Evolutionary conservation across 2,888 invertebrate genomes (phyloP), one percentile per base, ranked within the genome.

Genomic region (Cactoblastis cactorum): DNA sequence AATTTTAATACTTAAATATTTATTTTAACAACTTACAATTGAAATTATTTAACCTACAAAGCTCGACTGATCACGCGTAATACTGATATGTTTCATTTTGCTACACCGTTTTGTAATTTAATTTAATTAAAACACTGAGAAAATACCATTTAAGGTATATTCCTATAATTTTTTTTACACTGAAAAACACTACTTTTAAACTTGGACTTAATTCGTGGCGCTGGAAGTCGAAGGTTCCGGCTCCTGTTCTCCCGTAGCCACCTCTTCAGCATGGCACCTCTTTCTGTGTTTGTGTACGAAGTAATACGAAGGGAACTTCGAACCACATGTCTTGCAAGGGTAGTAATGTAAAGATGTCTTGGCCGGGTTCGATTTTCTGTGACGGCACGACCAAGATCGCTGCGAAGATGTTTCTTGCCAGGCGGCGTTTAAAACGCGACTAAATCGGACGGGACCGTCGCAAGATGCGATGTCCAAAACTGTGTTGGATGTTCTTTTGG

Each of bases 231-330:
- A 79, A 1, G 81, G 80, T 48, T 75, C 76, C 0, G 63, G 65
- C 35, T 60, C 59, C 12, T 62, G 61, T 0, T 46, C 46, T 62
- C 80, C 49, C 50, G 60, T 61, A 0, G 64, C 63, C 18, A 65
- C 78, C 59, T 93, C 93, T 48, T 93, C 93, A 0, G 94, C 93
- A 73, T 97, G 97, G 70, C 96, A 96, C 67, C 94, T 82, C 83
- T 96, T 96, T 49, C 96, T 90, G 75, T 97, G 97, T 72, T 97
- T 97, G 77, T 97, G 97, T 18, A 97, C 97, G 86, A 97, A 97
- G 83, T 97, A 97, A 76, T 97, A 97, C 60, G 96, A 96, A 1
- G 97, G 97, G 77, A 97, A 97, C 78, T 97, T 97, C 65, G 93
- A 95, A 15, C 97, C 97, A 80, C 97, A 97, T 0, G 95, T 96